Evolutionary conservation across 2,797 vertebrate species (phyloP).

Genomic region (Mus spretus): DNA sequence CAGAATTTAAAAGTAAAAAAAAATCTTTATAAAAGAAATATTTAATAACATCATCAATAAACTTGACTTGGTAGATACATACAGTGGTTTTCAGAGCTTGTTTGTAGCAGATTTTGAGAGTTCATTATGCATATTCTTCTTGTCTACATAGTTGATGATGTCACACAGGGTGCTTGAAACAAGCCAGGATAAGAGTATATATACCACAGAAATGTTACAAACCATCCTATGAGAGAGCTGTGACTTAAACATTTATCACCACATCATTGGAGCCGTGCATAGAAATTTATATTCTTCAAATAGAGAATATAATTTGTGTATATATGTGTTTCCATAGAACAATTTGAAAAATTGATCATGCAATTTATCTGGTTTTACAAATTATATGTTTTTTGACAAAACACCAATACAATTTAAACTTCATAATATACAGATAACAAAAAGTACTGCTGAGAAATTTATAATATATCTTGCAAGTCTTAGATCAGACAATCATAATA

Average conservation of each 20-base stretch:
- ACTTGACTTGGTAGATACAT: neutral
- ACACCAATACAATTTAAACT: conserved; percentile 21
- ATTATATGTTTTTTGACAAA: conserved; percentile 4
- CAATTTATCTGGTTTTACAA: neutral
- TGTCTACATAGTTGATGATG: neutral
- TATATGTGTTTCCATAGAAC: neutral
- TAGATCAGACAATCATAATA: conserved; percentile 23
- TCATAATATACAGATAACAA: neutral
- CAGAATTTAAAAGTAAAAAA: neutral
- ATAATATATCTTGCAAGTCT: conserved; percentile 6
- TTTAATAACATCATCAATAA: neutral
- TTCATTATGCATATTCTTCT: neutral
- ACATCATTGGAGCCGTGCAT: neutral
- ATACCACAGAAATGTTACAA: neutral
- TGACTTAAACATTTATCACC: neutral
- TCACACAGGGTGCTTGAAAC: neutral
- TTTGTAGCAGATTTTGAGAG: neutral
- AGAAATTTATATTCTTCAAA: conserved; percentile 19
- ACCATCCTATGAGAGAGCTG: neutral
- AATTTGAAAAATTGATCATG: conserved; percentile 37
- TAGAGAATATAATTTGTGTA: neutral
- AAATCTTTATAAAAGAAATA: neutral
- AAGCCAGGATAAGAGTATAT: neutral
- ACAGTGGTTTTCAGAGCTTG: neutral
- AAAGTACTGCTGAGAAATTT: conserved; percentile 26